Percentiles rank a stretch among this genome's conserved stretches.
These are phyloP conservation scores for Elegia similella DNA, from an alignment of 2,888 invertebrate species.

Conservation along the genomic window DNA sequence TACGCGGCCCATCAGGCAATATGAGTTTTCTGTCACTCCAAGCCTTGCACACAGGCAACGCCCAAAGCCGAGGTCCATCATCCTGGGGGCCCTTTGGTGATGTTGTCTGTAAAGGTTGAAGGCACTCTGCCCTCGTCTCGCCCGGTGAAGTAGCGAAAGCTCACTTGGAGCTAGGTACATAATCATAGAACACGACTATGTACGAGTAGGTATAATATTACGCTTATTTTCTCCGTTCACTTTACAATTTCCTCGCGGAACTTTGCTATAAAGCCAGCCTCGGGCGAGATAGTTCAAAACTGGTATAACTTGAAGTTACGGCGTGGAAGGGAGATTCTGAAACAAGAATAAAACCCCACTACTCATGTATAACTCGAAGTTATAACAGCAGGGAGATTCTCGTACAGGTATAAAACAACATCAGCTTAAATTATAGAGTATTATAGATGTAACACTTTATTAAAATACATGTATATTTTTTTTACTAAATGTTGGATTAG, in stretches of 20 bases:
- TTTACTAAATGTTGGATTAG: too few relatives aligned
- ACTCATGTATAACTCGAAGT: background rate
- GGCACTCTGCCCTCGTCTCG: too few relatives aligned
- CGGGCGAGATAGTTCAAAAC: background rate
- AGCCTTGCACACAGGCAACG: too few relatives aligned
- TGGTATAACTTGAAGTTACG: background rate
- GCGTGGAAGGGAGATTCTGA: background rate
- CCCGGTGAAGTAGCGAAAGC: background rate
- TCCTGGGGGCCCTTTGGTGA: too few relatives aligned
- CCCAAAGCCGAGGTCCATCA: too few relatives aligned
- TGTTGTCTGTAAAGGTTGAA: too few relatives aligned
- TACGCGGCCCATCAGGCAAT: too few relatives aligned
- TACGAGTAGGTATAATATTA: background rate
- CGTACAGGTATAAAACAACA: background rate
- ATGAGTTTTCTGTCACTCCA: too few relatives aligned
- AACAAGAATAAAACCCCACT: constrained; percentile 2
- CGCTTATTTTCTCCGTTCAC: background rate
- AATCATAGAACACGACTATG: background rate
- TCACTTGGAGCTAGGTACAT: background rate
- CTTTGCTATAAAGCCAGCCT: background rate
- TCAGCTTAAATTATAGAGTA: background rate
- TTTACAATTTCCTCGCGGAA: background rate
- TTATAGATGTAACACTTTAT: background rate
- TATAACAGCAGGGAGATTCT: background rate
- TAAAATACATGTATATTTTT: too few relatives aligned